Base-by-base conservation (phyloP, 2,113 vertebrate genomes). In the Phainopepla nitens region DNA sequence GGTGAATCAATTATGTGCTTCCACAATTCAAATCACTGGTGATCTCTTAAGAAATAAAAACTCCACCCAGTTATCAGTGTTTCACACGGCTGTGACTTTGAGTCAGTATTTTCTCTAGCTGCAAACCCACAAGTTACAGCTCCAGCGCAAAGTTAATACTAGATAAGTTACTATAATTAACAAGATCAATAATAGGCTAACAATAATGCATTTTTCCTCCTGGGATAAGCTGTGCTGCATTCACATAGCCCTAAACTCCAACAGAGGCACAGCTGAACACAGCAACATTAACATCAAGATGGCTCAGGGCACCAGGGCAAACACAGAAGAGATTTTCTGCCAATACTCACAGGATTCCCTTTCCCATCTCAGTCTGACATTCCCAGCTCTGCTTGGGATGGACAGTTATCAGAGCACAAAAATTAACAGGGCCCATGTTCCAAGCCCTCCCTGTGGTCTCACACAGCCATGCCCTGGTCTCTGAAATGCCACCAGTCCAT, bases 81-180 rank as follows among this genome's bases (percentile, higher is more conserved):
- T 95, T 73, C 68, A 60, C 62, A 42, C 4, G 13, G 56, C 15
- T 75, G 29, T 8, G 7, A 42, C 51, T 93, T 56, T 62, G 28
- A 93, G 84, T 24, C 86, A 57, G 83, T 49, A 15, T 44, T 44
- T 35, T 62, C 61, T 81, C 64, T 4, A 70, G 27, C 83, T 64
- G 29, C 62, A 84, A 49, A 25, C 47, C 61, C 69, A 27, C 33
- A 65, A 51, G 22, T 57, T 73, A 88, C 49, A 56, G 22, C 24
- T 88, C 45, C 29, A 25, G 15, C 47, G 41, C 62, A 82, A 93
- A 58, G 42, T 54, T 87, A 87, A 71, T 36, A 18, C 15, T 28
- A 27, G 75, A 96, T 92, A 90, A 70, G 87, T 91, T 93, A 73
- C 73, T 69, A 6, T 60, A 95, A 97, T 89, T 85, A 79, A 77